Evolutionary conservation across 2,888 invertebrate genomes (phyloP).

Genomic region (Rhamnusium bicolor): DNA sequence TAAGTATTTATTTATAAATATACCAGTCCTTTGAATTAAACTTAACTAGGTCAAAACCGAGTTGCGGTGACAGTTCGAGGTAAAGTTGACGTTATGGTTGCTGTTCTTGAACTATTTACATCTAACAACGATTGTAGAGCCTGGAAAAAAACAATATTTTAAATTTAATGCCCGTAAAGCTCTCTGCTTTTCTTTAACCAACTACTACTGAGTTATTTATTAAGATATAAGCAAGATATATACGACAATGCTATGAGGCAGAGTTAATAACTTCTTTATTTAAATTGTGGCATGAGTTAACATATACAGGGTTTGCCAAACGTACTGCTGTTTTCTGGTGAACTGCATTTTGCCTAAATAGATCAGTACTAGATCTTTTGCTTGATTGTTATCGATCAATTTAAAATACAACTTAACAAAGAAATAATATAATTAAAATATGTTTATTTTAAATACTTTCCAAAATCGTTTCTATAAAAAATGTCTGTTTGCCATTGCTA

Average conservation of each 20-base stretch:
- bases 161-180: background rate
- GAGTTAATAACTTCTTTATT: background rate
- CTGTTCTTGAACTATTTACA: conserved; percentile 63
- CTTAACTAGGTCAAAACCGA: conserved; percentile 70
- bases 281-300: background rate
- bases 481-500: too few relatives aligned
- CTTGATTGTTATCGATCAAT: too few relatives aligned
- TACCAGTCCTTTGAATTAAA: conserved; percentile 59
- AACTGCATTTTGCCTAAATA: too few relatives aligned
- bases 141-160: conserved; percentile 53
- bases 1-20: conserved; percentile 61
- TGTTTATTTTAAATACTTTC: too few relatives aligned
- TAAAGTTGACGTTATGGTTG: conserved; percentile 66
- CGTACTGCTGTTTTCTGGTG: too few relatives aligned
- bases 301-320: too few relatives aligned
- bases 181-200: background rate
- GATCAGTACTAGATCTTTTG: too few relatives aligned
- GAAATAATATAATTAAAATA: too few relatives aligned
- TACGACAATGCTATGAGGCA: background rate
- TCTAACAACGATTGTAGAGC: conserved; percentile 67
- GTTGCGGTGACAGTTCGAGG: conserved; percentile 70
- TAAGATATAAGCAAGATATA: background rate
- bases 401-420: too few relatives aligned
- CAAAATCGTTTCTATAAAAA: too few relatives aligned
- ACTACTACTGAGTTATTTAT: background rate